Percentiles rank a stretch among this genome's conserved stretches.
Conservation (phyloP, 2,797 vertebrate species). For the Chromis chromis region DNA sequence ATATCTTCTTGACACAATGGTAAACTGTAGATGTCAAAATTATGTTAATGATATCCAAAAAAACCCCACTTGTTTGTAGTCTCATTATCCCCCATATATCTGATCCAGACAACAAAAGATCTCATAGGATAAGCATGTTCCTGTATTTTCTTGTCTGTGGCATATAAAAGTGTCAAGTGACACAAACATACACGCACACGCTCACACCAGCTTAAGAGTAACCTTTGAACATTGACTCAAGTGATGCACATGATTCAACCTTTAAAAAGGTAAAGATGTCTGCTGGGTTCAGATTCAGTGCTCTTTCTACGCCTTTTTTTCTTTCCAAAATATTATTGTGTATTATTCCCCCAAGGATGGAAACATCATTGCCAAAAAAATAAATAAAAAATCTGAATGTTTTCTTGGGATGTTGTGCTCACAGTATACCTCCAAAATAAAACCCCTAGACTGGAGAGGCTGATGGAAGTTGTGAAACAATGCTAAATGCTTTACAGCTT, state of each 20-base stretch:
- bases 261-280: conserved; percentile 67
- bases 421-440: conserved; percentile 9
- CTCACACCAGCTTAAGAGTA: conserved; percentile 40
- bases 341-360: conserved; percentile 6
- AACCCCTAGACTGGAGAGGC: neutral
- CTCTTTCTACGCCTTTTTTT: conserved; percentile 14
- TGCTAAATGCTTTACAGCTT: neutral
- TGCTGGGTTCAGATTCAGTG: conserved; percentile 40
- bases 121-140: conserved; percentile 23
- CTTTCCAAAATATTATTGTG: conserved; percentile 37
- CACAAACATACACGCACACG: conserved; percentile 13
- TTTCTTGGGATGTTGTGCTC: neutral
- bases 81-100: conserved; percentile 5
- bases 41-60: conserved; percentile 59
- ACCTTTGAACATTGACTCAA: conserved; percentile 62
- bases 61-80: conserved; percentile 3
- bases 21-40: conserved; percentile 67
- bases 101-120: conserved; percentile 23
- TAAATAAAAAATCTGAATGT: neutral
- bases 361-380: conserved; percentile 12
- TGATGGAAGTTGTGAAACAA: neutral
- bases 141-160: conserved; percentile 17
- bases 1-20: conserved; percentile 69
- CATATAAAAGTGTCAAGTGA: conserved; percentile 5
- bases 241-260: conserved; percentile 71